Evolutionary conservation across 2,113 vertebrate species (phyloP), one percentile per base, ranked within the genome.

Genomic region (Cyphomyrus discorhynchus): DNA sequence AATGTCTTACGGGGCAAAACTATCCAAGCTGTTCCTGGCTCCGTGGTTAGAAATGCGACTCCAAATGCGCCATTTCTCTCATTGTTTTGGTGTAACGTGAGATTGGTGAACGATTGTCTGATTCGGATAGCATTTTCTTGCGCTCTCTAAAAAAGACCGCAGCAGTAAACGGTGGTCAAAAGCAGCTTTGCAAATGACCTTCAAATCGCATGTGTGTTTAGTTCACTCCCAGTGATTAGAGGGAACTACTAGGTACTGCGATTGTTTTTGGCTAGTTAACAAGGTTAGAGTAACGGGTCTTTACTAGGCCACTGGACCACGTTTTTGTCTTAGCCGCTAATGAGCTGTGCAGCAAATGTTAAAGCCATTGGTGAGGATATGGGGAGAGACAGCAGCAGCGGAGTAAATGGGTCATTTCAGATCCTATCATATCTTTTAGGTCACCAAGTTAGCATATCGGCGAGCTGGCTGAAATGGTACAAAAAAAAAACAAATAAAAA

Each of bases 381-480:
- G 84, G 47, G 56, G 56, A 62, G 53, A 62, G 87, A 24, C 19
- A 8, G 58, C 39, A 24, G 45, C 62, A 77, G 66, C 70, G 0
- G 46, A 80, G 45, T 15, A 88, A 70, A 62, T 89, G 88, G 66
- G 88, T 77, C 62, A 80, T 49, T 80, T 80, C 27, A 50, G 35
- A 52, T 80, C 45, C 70, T 80, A 80, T 80, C 74, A 42, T 80
- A 74, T 80, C 70, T 89, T 80, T 50, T 74, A 89, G 88, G 88
- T 89, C 88, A 89, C 13, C 46, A 35, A 80, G 13, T 47, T 52
- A 74, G 88, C 46, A 11, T 35, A 39, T 39, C 47, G 27, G 27
- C 42, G 17, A 42, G 27, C 46, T 10, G 24, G 24, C 35, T 80
- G 70, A 24, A 50, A 35, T 31, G 45, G 35, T 42, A 2, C 42